phyloP scores from a whole-genome alignment of 2,113 vertebrate species.

The Apeltes quadracus region DNA sequence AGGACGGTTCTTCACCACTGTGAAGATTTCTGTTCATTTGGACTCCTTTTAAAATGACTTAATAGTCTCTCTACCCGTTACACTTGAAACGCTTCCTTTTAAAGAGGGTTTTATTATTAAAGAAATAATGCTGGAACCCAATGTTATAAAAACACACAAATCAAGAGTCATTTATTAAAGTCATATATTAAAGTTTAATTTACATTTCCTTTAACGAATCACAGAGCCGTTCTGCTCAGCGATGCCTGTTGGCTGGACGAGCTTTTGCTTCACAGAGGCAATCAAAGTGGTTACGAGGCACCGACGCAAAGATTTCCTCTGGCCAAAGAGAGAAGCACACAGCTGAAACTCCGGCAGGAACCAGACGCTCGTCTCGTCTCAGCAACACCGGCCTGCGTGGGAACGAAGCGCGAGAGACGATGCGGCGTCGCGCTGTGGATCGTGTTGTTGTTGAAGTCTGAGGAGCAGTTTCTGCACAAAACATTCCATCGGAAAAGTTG shows the following conservation, averaged over 20 bases:
- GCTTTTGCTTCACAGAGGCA: constrained; percentile 36
- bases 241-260: constrained; percentile 5
- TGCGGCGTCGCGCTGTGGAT: background rate
- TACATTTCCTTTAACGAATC: constrained; percentile 41
- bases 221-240: constrained; percentile 22
- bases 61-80: constrained; percentile 1
- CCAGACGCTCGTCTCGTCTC: constrained; percentile 42
- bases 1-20: background rate
- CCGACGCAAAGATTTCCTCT: constrained; percentile 30
- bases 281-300: constrained; percentile 31
- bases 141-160: constrained; percentile 23
- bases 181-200: no score
- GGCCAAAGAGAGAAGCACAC: background rate
- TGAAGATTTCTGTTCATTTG: constrained; percentile 12
- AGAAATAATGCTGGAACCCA: background rate
- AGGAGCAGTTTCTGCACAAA: no score
- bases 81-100: background rate
- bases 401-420: background rate
- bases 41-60: background rate
- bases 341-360: constrained; percentile 34
- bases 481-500: background rate
- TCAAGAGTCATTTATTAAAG: constrained; percentile 34
- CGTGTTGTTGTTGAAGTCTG: background rate
- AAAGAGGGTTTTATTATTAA: constrained; percentile 1
- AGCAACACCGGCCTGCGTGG: background rate